phyloP scores from a whole-genome alignment of 1,140 invertebrate genomes.

The Pseudomyrmex flavicornis region DNA sequence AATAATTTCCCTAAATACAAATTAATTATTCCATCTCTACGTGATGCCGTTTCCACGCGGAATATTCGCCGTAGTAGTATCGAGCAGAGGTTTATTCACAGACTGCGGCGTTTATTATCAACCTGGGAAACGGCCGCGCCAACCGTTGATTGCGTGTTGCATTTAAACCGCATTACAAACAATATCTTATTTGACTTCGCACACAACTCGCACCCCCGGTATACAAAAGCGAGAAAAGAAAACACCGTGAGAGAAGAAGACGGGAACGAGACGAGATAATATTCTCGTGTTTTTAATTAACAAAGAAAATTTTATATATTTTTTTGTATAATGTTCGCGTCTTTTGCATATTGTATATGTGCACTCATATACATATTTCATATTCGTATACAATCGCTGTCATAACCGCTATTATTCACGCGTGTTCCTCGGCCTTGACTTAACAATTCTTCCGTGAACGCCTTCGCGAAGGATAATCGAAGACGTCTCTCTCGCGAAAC shows the following conservation, averaged over 20 bases:
- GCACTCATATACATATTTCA: too few relatives aligned
- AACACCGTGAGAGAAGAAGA: neutral
- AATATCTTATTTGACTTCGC: constrained; percentile 43
- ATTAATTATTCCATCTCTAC: constrained; percentile 59
- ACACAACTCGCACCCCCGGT: too few relatives aligned
- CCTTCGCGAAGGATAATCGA: constrained; percentile 29
- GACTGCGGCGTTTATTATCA: constrained; percentile 36
- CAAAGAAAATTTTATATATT: constrained; percentile 29
- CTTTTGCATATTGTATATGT: too few relatives aligned
- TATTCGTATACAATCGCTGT: neutral
- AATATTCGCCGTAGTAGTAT: constrained; percentile 33
- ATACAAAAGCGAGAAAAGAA: neutral
- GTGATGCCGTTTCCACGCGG: constrained; percentile 28
- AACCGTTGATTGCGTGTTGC: constrained; percentile 44
- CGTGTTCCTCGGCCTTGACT: constrained; percentile 17
- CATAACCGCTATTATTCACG: constrained; percentile 36
- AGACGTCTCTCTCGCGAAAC: constrained; percentile 17
- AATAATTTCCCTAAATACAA: constrained; percentile 52
- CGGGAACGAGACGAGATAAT: neutral
- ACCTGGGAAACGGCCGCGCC: constrained; percentile 38
- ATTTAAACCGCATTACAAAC: constrained; percentile 39
- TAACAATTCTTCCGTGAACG: constrained; percentile 27
- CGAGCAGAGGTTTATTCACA: constrained; percentile 47
- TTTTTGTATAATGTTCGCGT: neutral
- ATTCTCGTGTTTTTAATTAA: constrained; percentile 9